phyloP scores from a whole-genome alignment of 1,140 invertebrate genomes.

The Meloidogyne hapla region DNA sequence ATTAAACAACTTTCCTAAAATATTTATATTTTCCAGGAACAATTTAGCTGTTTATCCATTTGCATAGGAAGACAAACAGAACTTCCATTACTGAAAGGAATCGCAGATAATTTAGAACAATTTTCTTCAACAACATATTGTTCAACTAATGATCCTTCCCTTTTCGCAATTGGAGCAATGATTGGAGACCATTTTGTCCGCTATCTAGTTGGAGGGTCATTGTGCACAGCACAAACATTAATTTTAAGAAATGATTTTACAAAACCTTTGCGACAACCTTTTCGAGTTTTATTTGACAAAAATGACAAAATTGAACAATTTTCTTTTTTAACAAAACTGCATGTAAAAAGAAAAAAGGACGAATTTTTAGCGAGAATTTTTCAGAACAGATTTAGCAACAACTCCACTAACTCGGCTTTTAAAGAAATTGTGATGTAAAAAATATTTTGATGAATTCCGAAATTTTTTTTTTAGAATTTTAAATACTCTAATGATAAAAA shows the following conservation, averaged over 20 bases:
- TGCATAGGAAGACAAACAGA: constrained; percentile 43
- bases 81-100: constrained; percentile 33
- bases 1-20: background rate
- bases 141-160: constrained; percentile 28
- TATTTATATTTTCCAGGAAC: constrained; percentile 19
- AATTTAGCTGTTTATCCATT: constrained; percentile 28
- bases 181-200: constrained; percentile 59
- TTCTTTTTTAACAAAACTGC: no score
- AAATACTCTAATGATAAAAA: no score
- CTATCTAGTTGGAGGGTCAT: constrained; percentile 55
- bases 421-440: background rate
- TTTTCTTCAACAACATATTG: constrained; percentile 41
- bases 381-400: background rate
- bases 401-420: background rate
- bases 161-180: constrained; percentile 54
- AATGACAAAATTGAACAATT: background rate
- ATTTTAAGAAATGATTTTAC: constrained; percentile 20
- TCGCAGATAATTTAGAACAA: constrained; percentile 17
- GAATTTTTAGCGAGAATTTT: background rate
- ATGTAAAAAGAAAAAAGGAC: background rate
- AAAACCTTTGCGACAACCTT: background rate
- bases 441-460: no score
- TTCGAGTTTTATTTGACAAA: background rate
- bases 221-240: constrained; percentile 52
- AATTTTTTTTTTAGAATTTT: no score